Base-by-base conservation (phyloP, 2,888 invertebrate genomes). In the Aphidius colemani region DNA sequence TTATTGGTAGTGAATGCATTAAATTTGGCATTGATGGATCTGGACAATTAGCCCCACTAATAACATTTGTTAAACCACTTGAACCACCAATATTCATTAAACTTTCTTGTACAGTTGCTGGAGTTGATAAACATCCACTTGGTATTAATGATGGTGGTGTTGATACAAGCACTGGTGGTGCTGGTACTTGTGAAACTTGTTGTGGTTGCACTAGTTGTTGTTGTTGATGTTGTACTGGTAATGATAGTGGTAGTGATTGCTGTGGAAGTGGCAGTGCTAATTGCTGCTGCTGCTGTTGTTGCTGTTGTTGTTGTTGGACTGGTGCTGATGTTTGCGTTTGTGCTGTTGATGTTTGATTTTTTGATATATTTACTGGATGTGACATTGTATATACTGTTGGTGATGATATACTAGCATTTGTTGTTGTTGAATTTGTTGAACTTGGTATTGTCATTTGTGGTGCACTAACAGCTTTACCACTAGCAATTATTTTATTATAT, bases 401-500 rank as follows among this genome's bases (percentile, higher is more conserved):
- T 8, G 69, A 60, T 18, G 71, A 72, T 53, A 75, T 71, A 64
- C 73, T 77, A 6, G 76, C 73, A 58, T 69, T 77, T 53, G 77
- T 74, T 30, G 30, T 30, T 11, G 72, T 71, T 53, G 74, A 69
- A 59, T 81, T 81, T 4, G 77, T 65, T 62, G 75, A 72, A 11
- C 39, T 58, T 41, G 61, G 43, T 11, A 61, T 61, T 7, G 58
- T 61, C 4, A 50, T 10, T 9, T 57, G 43, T 30, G 65, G 65
- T 7, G 76, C 73, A 56, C 74, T 78, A 30, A 90, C 85, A 66
- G 89, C 83, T 81, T 91, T 91, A 7, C 91, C 91, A 9, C 88
- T 87, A 0, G 89, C 87, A 67, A 92, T 76, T 68, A 92, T 90
- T 75, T 88, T 89, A 67, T 90, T 88, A 74, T 91, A 90, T 68